A percentile compares a stretch with the other conserved stretches of the same genome.
phyloP scores from a whole-genome alignment of 2,888 invertebrate species.

The Magallana nippona region DNA sequence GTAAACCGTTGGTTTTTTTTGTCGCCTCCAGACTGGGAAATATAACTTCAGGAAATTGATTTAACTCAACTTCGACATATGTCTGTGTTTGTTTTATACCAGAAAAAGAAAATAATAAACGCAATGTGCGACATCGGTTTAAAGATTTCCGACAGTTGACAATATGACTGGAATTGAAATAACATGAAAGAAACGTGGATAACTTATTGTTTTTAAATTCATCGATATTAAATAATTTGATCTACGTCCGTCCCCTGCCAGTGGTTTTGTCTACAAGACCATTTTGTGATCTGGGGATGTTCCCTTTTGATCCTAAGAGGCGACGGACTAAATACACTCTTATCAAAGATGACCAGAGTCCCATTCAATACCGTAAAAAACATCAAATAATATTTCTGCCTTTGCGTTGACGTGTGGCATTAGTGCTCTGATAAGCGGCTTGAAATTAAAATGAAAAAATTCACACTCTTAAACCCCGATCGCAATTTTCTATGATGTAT shows the following conservation, averaged over 20 bases:
- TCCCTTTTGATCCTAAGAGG: constrained; percentile 16
- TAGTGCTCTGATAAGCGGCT: constrained; percentile 15
- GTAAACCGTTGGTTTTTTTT: background rate
- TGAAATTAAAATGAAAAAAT: constrained; percentile 29
- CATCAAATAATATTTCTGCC: constrained; percentile 27
- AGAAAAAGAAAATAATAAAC: background rate
- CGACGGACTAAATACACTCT: background rate
- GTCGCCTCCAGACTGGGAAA: background rate
- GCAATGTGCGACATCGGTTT: background rate
- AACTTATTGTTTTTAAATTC: constrained; percentile 15
- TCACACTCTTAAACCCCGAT: constrained; percentile 16
- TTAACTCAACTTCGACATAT: background rate
- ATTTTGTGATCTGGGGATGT: background rate
- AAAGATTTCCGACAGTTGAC: background rate
- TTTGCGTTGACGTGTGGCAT: constrained; percentile 7
- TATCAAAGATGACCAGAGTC: constrained; percentile 25
- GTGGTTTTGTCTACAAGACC: constrained; percentile 7
- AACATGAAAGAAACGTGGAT: background rate
- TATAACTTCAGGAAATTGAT: constrained; percentile 4
- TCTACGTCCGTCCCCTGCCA: background rate
- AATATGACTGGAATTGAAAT: background rate
- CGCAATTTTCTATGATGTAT: constrained; percentile 36
- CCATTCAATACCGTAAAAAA: constrained; percentile 13
- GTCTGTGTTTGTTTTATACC: constrained; percentile 20
- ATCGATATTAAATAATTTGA: background rate